Evolutionary conservation across 2,113 vertebrate species (phyloP), one percentile per base, ranked within the genome.

Genomic region (Litocranius walleri): DNA sequence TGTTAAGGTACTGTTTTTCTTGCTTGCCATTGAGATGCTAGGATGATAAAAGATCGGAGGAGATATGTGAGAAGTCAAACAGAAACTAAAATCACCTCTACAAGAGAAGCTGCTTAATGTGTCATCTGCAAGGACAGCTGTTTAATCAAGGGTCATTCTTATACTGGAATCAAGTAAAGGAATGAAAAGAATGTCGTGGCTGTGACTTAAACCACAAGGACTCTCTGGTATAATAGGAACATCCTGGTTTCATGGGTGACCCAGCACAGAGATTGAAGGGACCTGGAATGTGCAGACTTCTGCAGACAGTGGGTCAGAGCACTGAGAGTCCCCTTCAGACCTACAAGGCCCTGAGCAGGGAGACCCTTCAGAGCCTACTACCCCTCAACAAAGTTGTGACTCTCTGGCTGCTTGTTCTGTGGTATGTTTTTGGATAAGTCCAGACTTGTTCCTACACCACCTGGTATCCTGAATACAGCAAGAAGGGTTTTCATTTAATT

Each of bases 401-500:
- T 71, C 89, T 57, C 78, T 33, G n/a, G 56, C 17, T 78, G 8
- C 80, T 94, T 83, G 27, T 71, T 89, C 71, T 84, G 7, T 84
- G 30, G 16, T 82, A n/a, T 4, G 12, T 57, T 85, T 90, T 67
- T 4, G 10, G 71, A 12, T 54, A 19, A 78, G 74, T 64, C 57
- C 54, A 92, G 25, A 80, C 86, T 48, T 30, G 45, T 88, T 94
- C 62, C 59, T 36, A 29, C 3, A 40, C 19, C 27, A 29, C 74
- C 50, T 45, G 43, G 71, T 15, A 61, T 54, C 50, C 57, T 1
- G 2, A 84, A n/a, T 43, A 52, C 12, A 83, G 64, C n/a, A 25
- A 85, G 29, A 67, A 78, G 25, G 21, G 27, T 83, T 96, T 94
- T 89, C 17, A n/a, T 56, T 94, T 96, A 87, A 95, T 91, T 95